These are phyloP conservation scores for Theocolax elegans DNA, from an alignment of 1,140 invertebrate genomes.

Conservation along the genomic window DNA sequence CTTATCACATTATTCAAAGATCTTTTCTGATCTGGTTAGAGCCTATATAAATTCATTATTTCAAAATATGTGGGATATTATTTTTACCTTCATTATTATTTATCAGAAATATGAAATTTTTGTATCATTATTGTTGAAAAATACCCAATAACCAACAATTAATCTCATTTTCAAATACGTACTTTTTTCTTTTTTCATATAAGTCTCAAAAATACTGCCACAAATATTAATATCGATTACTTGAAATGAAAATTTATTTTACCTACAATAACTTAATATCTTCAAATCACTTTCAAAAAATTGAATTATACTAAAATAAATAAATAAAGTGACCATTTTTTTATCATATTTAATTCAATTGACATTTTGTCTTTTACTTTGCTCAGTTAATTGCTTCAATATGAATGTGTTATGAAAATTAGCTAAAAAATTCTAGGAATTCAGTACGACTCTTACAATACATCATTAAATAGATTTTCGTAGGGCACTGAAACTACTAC, in stretches of 20 bases:
- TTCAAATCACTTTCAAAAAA: neutral
- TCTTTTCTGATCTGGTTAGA: constrained; percentile 15
- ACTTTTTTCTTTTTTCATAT: neutral
- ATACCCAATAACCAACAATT: constrained; percentile 1
- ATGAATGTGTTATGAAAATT: constrained; percentile 28
- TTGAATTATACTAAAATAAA: constrained; percentile 1
- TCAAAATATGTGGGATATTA: constrained; percentile 21
- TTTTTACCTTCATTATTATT: neutral
- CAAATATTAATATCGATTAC: neutral
- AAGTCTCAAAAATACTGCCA: constrained; percentile 23
- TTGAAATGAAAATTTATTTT: constrained; percentile 12
- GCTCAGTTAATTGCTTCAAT: constrained; percentile 13
- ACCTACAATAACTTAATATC: neutral
- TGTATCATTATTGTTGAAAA: neutral
- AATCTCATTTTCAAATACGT: neutral
- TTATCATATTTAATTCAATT: constrained; percentile 30
- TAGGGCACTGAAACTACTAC: neutral
- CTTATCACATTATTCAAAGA: constrained; percentile 36
- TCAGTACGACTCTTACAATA: constrained; percentile 16
- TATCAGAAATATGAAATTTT: constrained; percentile 8
- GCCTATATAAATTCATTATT: constrained; percentile 19
- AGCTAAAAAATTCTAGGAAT: constrained; percentile 4
- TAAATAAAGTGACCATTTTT: constrained; percentile 36
- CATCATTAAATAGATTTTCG: too few relatives aligned
- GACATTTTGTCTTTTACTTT: constrained; percentile 26